Evolutionary conservation across 2,797 vertebrate species (phyloP).

Genomic region (Craterocephalus amniculus): DNA sequence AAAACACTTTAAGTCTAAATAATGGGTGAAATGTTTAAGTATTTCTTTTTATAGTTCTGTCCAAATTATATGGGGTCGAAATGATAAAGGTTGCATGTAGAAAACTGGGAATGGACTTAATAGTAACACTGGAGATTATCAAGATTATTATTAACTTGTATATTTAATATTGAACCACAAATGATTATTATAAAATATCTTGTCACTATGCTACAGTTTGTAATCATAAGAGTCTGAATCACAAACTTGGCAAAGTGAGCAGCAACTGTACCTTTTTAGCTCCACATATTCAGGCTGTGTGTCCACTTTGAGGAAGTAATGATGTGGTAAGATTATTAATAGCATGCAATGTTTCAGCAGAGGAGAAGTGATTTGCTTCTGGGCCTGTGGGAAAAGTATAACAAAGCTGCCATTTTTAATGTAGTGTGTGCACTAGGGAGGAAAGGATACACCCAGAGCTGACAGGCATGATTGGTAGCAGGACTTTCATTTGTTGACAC

Average conservation of each 20-base stretch:
- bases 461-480: slow-evolving; percentile 1
- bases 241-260: background rate
- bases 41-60: background rate
- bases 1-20: background rate
- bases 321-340: background rate
- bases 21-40: background rate
- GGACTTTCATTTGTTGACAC: background rate
- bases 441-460: background rate
- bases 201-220: background rate
- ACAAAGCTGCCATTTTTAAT: background rate
- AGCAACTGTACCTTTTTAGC: background rate
- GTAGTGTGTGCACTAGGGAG: background rate
- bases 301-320: background rate
- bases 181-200: background rate
- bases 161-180: background rate
- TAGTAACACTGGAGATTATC: too few species aligned
- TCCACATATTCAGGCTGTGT: background rate
- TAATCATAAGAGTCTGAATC: background rate
- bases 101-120: background rate
- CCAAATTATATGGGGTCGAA: background rate
- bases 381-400: slow-evolving; percentile 5
- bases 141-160: too few species aligned
- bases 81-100: background rate
- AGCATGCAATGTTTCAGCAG: background rate
- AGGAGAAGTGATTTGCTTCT: background rate